These are phyloP conservation scores for Synergus gifuensis DNA, from an alignment of 2,888 invertebrate genomes.

Conservation along the genomic window DNA sequence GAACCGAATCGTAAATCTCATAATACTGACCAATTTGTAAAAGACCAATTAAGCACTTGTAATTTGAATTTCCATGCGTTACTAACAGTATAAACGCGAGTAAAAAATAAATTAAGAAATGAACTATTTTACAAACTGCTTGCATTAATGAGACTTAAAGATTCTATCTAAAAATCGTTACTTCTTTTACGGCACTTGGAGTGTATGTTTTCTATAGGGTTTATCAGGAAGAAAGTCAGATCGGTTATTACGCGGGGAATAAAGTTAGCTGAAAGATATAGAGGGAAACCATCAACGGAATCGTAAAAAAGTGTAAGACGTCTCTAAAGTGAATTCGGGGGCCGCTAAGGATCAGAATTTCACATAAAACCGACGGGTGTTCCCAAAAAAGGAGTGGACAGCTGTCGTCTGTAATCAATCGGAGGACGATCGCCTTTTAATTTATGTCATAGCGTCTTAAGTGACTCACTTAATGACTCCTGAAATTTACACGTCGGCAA, in stretches of 20 bases:
- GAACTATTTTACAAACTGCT: neutral
- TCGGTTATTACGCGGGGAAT: slow-evolving; percentile 18
- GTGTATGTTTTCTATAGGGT: neutral
- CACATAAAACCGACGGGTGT: slow-evolving; percentile 11
- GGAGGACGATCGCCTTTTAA: slow-evolving; percentile 55
- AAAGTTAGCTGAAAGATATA: neutral
- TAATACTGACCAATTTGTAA: neutral
- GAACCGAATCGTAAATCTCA: neutral
- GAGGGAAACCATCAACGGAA: slow-evolving; percentile 5
- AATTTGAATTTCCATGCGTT: neutral
- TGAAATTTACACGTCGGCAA: slow-evolving; percentile 47
- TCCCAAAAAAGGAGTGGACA: slow-evolving; percentile 38
- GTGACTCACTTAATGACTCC: slow-evolving; percentile 59
- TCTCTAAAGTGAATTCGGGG: slow-evolving; percentile 18
- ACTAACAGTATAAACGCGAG: neutral
- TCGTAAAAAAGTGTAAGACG: slow-evolving; percentile 11
- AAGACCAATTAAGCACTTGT: neutral
- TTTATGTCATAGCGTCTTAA: slow-evolving; percentile 66
- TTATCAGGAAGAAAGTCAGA: slow-evolving; percentile 3
- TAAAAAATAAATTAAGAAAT: neutral
- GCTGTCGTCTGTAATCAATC: slow-evolving; percentile 55
- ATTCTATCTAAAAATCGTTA: slow-evolving; percentile 9
- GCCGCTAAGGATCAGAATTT: neutral
- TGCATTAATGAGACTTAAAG: slow-evolving; percentile 13
- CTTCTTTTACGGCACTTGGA: neutral